Conservation (phyloP, 2,113 vertebrate genomes). For the Pandion haliaetus region DNA sequence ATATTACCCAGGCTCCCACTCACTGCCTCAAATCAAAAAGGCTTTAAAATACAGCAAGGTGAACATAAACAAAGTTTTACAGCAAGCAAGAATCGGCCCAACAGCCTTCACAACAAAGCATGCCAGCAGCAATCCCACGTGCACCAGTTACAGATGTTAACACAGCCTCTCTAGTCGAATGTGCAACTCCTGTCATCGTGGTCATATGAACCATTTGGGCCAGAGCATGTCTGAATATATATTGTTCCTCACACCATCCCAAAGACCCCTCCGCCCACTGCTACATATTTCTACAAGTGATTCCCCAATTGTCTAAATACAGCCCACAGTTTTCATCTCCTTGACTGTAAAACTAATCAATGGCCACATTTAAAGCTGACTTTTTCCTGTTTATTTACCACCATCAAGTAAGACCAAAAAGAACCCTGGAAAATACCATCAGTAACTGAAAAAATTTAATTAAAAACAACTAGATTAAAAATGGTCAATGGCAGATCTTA, state of each 20-base stretch:
- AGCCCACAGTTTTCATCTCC: neutral
- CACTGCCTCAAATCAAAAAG: neutral
- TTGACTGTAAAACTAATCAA: neutral
- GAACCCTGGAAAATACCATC: neutral
- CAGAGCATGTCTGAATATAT: neutral
- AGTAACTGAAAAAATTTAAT: neutral
- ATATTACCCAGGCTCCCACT: neutral
- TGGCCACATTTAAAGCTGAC: neutral
- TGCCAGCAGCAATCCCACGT: fast-evolving
- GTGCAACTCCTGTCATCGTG: neutral
- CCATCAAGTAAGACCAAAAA: neutral
- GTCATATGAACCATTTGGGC: fast-evolving
- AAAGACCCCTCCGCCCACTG: neutral
- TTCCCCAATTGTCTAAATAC: neutral
- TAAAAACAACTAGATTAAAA: neutral
- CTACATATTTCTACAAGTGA: neutral
- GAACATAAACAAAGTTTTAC: neutral
- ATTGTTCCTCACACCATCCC: neutral
- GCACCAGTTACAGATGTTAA: neutral
- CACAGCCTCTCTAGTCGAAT: neutral
- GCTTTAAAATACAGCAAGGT: neutral
- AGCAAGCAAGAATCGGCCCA: neutral
- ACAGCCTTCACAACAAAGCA: neutral
- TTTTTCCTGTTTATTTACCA: neutral
- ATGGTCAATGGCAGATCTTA: neutral